phyloP scores from a whole-genome alignment of 1,140 invertebrate genomes.

The Oryctes rhinoceros region DNA sequence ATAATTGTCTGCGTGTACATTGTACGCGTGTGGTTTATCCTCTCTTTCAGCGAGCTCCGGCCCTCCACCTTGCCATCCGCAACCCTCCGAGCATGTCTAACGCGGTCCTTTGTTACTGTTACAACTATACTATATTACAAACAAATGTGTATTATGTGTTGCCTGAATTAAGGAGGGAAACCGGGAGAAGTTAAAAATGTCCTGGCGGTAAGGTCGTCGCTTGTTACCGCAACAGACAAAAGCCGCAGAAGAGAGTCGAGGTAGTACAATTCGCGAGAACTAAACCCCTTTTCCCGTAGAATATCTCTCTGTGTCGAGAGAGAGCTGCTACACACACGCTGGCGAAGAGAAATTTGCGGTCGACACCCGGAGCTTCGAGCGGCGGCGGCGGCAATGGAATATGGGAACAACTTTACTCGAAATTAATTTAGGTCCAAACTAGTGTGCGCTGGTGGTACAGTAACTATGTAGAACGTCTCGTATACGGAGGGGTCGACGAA shows the following conservation, averaged over 20 bases:
- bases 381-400: not conserved
- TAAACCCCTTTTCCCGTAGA: not conserved
- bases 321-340: not conserved
- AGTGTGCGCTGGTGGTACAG: slow-evolving; percentile 18
- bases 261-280: not conserved
- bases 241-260: not conserved
- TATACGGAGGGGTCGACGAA: not conserved
- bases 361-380: slow-evolving; percentile 43
- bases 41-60: not conserved
- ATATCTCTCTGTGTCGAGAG: not conserved
- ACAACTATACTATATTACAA: slow-evolving; percentile 20
- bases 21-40: slow-evolving; percentile 8
- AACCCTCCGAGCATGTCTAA: not conserved
- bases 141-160: slow-evolving; percentile 19
- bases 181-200: not conserved
- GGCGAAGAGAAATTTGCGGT: slow-evolving; percentile 44
- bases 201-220: slow-evolving; percentile 3
- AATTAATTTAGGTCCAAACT: slow-evolving; percentile 57
- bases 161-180: slow-evolving; percentile 16
- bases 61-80: not conserved
- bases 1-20: slow-evolving; percentile 15
- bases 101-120: not conserved
- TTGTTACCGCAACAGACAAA: slow-evolving; percentile 8
- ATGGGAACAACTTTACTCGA: slow-evolving; percentile 55
- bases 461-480: slow-evolving; percentile 27